These are phyloP conservation scores for Muschampia plurimacula DNA, from an alignment of 2,888 invertebrate species.

Conservation along the genomic window DNA sequence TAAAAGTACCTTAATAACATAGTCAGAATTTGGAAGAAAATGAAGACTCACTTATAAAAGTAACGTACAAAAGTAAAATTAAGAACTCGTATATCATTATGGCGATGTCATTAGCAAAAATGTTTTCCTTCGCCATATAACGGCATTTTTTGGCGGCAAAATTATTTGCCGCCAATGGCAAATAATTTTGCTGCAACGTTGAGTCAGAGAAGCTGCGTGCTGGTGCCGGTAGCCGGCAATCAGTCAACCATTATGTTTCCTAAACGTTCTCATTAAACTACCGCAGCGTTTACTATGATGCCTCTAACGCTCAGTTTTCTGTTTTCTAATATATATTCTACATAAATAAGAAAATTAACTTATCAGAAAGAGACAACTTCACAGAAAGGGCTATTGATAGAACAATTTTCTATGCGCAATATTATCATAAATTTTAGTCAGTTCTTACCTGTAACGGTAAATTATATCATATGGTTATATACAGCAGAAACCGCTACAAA, in stretches of 20 bases:
- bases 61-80: not conserved
- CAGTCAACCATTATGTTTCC: slow-evolving; percentile 67
- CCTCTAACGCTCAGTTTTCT: slow-evolving; percentile 46
- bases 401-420: not conserved
- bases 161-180: too few relatives aligned
- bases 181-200: slow-evolving; percentile 55
- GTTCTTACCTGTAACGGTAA: not conserved
- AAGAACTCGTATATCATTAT: not conserved
- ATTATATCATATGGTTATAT: not conserved
- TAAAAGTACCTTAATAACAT: not conserved
- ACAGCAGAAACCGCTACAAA: not conserved
- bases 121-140: slow-evolving; percentile 11
- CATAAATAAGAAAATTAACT: slow-evolving; percentile 26
- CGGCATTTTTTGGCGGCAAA: slow-evolving; percentile 55
- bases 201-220: slow-evolving; percentile 51
- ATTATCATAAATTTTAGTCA: not conserved
- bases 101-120: slow-evolving; percentile 5
- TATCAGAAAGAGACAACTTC: not conserved
- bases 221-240: slow-evolving; percentile 62
- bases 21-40: not conserved
- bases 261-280: slow-evolving; percentile 73
- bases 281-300: slow-evolving; percentile 57
- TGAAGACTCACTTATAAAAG: not conserved
- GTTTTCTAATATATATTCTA: slow-evolving; percentile 40
- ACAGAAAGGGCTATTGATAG: not conserved